phyloP scores from a whole-genome alignment of 1,140 invertebrate genomes.

The Palaemon carinicauda region DNA sequence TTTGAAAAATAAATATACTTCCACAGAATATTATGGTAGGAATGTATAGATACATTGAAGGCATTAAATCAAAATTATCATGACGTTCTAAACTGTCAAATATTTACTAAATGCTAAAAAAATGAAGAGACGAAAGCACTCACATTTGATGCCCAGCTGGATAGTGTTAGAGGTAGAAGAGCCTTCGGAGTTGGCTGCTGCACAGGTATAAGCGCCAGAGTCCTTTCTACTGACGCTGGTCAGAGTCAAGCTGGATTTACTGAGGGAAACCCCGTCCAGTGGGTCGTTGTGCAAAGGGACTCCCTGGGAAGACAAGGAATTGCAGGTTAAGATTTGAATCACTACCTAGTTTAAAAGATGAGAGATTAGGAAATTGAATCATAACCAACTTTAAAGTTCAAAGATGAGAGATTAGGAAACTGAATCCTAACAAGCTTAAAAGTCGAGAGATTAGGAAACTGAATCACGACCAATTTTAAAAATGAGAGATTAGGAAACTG shows the following conservation, averaged over 20 bases:
- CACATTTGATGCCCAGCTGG: neutral
- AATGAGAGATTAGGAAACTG: too few species aligned
- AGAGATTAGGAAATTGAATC: too few species aligned
- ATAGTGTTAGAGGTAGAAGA: neutral
- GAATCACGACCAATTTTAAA: too few species aligned
- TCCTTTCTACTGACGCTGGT: neutral
- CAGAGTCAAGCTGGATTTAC: neutral
- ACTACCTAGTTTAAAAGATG: too few species aligned
- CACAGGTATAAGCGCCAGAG: neutral
- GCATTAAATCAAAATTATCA: neutral
- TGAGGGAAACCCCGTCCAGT: neutral
- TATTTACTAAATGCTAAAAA: neutral
- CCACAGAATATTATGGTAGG: too few species aligned
- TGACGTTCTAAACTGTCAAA: neutral
- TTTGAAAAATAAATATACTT: too few species aligned
- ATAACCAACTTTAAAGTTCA: too few species aligned
- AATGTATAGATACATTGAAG: too few species aligned
- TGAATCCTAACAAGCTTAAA: too few species aligned
- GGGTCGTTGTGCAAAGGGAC: neutral
- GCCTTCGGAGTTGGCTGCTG: neutral
- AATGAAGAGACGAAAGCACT: neutral
- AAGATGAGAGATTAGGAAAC: too few species aligned
- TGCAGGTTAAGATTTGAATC: neutral
- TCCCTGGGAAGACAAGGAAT: neutral
- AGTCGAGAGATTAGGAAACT: too few species aligned